Evolutionary conservation across 2,888 invertebrate species (phyloP), one percentile per base, ranked within the genome.

Genomic region (Hirtodrosophila trivittata): DNA sequence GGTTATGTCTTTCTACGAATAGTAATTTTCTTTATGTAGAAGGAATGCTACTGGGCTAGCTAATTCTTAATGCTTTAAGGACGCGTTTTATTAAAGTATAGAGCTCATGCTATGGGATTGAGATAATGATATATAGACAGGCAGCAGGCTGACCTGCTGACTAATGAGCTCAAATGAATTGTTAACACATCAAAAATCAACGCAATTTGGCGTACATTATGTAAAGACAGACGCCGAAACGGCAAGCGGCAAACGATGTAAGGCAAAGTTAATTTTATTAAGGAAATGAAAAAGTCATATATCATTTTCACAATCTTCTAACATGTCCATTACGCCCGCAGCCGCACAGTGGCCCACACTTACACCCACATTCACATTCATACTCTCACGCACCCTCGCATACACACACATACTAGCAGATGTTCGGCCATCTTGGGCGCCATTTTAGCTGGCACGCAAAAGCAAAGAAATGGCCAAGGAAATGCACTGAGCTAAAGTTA

Each of bases 271-370:
- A 83, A 83, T 83, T 84, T 83, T 82, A 83, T 83, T 83, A 84
- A 83, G 82, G 82, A 83, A 84, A 84, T 83, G 82, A 83, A 82
- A 84, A 84, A 82, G 82, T 80, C 82, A 83, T 83, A 84, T 82
- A 83, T 83, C 82, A 83, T 83, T 83, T 81, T 81, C 77, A 71
- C 76, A 75, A 83, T 65, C 82, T 75, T 78, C 80, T 80, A 80
- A 80, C 80, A 80, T 84, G 84, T 84, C 82, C 84, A 83, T 81
- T 83, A 84, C 80, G 82, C 75, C 80, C 66, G 65, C 64, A 66
- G 66, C 16, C 30, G 37, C 63, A 28, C 41, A 4, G 9, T 10
- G 33, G 5, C 54, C 9, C 56, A 16, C 47, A 14, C 32, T 4
- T n/a, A 6, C 14, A 18, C 30, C 13, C 37, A 1, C 25, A 21